These are phyloP conservation scores for Mythimna impura DNA, from an alignment of 2,888 invertebrate genomes.

Conservation along the genomic window DNA sequence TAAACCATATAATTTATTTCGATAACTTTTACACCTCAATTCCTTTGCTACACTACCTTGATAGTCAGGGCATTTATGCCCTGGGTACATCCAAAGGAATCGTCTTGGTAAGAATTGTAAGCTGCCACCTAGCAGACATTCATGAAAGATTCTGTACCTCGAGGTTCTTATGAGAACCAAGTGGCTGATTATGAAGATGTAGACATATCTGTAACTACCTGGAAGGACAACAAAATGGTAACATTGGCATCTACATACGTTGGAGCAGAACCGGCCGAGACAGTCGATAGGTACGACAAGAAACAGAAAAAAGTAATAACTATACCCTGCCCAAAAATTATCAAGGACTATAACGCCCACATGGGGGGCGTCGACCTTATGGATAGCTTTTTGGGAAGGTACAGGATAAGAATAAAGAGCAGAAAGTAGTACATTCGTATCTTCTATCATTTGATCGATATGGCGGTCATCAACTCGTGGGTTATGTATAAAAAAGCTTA, in stretches of 20 bases:
- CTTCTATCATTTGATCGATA: constrained; percentile 36
- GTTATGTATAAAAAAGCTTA: too few species aligned
- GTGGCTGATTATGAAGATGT: constrained; percentile 9
- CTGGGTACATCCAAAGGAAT: constrained; percentile 7
- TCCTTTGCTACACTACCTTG: not conserved
- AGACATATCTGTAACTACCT: not conserved
- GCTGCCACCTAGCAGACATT: not conserved
- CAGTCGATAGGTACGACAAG: not conserved
- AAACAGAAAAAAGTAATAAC: constrained; percentile 1
- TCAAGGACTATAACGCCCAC: constrained; percentile 11
- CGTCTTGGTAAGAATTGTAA: constrained; percentile 12
- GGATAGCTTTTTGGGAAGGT: constrained; percentile 47
- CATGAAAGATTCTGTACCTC: constrained; percentile 12
- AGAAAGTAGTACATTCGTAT: constrained; percentile 39
- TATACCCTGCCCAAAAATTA: constrained; percentile 5
- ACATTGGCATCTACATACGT: constrained; percentile 8
- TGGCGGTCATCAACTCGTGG: too few species aligned
- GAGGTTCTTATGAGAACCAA: constrained; percentile 9
- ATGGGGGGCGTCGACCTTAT: constrained; percentile 6
- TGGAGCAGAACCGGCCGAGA: not conserved
- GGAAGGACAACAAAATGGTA: constrained; percentile 10
- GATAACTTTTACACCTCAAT: constrained; percentile 13
- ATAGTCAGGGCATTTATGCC: constrained; percentile 4
- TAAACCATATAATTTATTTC: constrained; percentile 6
- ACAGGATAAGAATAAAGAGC: constrained; percentile 61